Conservation (phyloP, 1,140 invertebrate genomes). For the Phymastichus coffea region DNA sequence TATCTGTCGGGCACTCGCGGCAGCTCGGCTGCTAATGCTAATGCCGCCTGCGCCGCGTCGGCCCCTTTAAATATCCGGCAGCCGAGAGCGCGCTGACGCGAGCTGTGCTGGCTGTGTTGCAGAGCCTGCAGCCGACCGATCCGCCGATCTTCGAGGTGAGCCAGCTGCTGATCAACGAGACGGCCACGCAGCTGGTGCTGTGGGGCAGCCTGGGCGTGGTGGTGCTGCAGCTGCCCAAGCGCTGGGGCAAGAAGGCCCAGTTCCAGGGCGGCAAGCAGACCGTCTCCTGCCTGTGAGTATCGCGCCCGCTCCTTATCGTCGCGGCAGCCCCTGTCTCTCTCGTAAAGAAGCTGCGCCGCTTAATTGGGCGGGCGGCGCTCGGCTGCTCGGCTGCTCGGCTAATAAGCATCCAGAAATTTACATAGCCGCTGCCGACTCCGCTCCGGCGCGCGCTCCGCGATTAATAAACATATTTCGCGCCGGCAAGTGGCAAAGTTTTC, state of each 20-base stretch:
- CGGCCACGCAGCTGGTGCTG: constrained; percentile 48
- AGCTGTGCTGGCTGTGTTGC: constrained; percentile 25
- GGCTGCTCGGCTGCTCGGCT: too few relatives aligned
- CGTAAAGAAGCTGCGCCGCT: too few relatives aligned
- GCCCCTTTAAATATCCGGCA: constrained; percentile 51
- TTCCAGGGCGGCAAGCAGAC: constrained; percentile 49
- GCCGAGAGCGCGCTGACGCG: constrained; percentile 24
- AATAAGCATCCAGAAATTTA: constrained; percentile 22
- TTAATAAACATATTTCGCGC: constrained; percentile 45
- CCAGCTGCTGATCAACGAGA: constrained; percentile 53
- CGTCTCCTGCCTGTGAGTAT: constrained; percentile 50
- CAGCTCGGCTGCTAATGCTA: constrained; percentile 43
- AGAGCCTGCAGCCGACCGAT: constrained; percentile 52
- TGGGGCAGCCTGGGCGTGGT: constrained; percentile 52
- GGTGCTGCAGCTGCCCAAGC: constrained; percentile 52
- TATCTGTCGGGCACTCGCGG: constrained; percentile 51
- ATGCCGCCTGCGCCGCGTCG: too few relatives aligned
- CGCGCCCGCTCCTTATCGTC: neutral
- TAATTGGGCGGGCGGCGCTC: too few relatives aligned
- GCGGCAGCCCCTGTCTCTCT: neutral
- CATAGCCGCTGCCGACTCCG: neutral
- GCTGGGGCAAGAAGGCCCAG: constrained; percentile 51
- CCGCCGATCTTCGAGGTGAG: constrained; percentile 56
- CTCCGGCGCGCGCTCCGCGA: constrained; percentile 24
- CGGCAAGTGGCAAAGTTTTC: constrained; percentile 40